Evolutionary conservation across 2,797 vertebrate species (phyloP), one percentile per base, ranked within the genome.

Genomic region (Scolopax bukidnonensis): DNA sequence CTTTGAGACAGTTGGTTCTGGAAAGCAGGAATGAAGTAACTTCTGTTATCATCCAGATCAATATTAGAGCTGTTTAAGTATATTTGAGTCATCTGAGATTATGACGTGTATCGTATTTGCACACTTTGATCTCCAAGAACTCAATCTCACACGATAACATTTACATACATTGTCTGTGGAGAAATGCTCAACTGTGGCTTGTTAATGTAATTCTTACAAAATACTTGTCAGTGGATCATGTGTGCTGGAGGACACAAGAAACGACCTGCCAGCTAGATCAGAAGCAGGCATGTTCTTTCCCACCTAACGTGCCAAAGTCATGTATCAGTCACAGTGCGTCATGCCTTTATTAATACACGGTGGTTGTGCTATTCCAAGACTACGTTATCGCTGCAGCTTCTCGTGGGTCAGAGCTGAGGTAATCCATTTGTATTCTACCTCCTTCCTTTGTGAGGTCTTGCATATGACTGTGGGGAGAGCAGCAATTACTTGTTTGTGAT

Each of bases 21-120:
- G 74, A 63, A 90, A 85, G 48, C 40, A 41, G 64, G 79, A 68
- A 61, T 71, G n/a, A 53, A 67, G 10, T 60, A 64, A 75, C 33
- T 87, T 89, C 64, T 74, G 18, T 92, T 96, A 57, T 36, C 71
- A 68, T 23, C 53, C 53, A 43, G 43, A 28, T 57, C 0, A 1
- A 33, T 91, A n/a, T 24, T 41, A 56, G 81, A 85, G 50, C 57
- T 79, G 48, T 80, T 84, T 18, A 65, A 81, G 19, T 36, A 48
- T 38, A 8, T 80, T 93, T 91, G 90, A 86, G 51, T 75, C 48
- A 57, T 71, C 70, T 38, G 77, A 70, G 75, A 40, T 24, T 50
- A 25, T 77, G 63, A 33, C 1, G 0, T 38, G 32, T 53, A 2
- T 79, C 16, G 0, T 41, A 33, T 61, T 74, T 0, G 0, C 43